Evolutionary conservation across 2,888 invertebrate genomes (phyloP).

Genomic region (Ochropacha duplaris): DNA sequence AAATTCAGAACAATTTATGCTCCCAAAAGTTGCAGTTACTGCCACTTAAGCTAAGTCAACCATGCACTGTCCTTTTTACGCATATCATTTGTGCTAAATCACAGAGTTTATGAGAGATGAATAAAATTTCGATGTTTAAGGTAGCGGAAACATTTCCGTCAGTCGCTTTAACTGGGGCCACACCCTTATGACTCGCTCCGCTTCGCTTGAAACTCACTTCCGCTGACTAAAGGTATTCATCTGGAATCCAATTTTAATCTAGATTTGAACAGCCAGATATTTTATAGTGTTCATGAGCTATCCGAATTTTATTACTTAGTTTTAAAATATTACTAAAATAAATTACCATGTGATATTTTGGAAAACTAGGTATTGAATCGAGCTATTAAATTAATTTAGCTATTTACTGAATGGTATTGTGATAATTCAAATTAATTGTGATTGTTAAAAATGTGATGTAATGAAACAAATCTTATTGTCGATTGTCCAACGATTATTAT

Average conservation of each 20-base stretch:
- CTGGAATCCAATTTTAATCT: neutral
- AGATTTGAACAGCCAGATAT: neutral
- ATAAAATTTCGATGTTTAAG: conserved; percentile 4
- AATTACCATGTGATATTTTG: too few species aligned
- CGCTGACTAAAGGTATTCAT: neutral
- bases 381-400: neutral
- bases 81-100: neutral
- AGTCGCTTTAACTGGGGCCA: neutral
- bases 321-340: neutral
- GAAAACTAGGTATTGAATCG: too few species aligned
- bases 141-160: conserved; percentile 6
- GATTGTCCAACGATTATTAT: too few species aligned
- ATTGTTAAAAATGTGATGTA: conserved; percentile 5
- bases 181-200: neutral
- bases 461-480: neutral
- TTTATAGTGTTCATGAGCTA: neutral
- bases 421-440: conserved; percentile 3
- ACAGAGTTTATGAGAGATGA: conserved; percentile 1
- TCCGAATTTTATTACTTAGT: neutral
- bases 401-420: neutral
- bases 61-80: neutral
- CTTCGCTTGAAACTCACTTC: neutral
- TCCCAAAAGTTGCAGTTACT: neutral
- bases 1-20: neutral
- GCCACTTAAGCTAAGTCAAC: neutral